These are phyloP conservation scores for Chloropsis cyanopogon DNA, from an alignment of 2,113 vertebrate genomes.

Conservation along the genomic window DNA sequence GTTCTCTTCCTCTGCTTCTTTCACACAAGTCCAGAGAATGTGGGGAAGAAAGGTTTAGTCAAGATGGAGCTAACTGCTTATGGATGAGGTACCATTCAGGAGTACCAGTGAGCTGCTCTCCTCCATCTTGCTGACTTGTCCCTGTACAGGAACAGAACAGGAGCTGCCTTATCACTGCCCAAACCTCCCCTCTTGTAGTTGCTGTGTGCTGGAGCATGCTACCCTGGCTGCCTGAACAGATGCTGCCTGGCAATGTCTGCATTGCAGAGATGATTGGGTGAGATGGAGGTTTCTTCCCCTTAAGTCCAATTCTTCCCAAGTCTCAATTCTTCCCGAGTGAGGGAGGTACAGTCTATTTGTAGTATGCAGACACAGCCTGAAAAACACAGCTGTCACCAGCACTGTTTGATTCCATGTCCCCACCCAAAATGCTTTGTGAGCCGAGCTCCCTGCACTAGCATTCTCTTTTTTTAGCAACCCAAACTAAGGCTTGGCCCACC, in stretches of 20 bases:
- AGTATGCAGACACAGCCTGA: background rate
- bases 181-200: background rate
- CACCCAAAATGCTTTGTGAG: background rate
- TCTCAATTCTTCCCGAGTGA: background rate
- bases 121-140: background rate
- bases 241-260: background rate
- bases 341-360: background rate
- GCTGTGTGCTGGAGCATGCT: background rate
- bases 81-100: background rate
- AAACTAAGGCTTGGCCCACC: background rate
- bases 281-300: background rate
- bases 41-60: background rate
- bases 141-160: background rate
- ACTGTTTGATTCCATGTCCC: background rate
- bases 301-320: background rate
- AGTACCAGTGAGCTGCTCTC: background rate
- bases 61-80: background rate
- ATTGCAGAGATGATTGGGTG: background rate
- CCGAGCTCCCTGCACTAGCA: background rate
- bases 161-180: background rate
- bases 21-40: background rate
- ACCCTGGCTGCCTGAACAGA: background rate
- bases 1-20: background rate
- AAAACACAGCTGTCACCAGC: background rate
- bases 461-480: background rate